Evolutionary conservation across 2,888 invertebrate genomes (phyloP).

Genomic region (Stramonita haemastoma): DNA sequence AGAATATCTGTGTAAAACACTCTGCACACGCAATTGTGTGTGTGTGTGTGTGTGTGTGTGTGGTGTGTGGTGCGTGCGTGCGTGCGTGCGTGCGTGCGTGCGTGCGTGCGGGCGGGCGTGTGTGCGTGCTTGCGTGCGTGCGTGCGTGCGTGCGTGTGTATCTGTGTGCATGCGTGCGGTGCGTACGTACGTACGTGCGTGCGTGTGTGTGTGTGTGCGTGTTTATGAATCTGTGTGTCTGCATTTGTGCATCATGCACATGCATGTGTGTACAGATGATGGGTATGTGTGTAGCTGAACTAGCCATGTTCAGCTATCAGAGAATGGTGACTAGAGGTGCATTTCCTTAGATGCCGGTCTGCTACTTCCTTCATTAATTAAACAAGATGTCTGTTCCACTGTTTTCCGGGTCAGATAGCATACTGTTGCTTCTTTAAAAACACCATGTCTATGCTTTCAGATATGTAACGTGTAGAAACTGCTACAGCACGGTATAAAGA

Average conservation of each 20-base stretch:
- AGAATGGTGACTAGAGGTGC: background rate
- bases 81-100: conserved; percentile 17
- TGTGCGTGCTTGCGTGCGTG: background rate
- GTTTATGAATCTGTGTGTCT: background rate
- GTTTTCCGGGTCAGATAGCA: no score
- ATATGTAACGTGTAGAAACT: background rate
- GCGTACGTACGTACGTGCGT: no score
- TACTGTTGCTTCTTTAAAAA: no score
- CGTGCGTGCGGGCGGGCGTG: conserved; percentile 7
- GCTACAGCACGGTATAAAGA: no score
- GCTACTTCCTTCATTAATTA: background rate
- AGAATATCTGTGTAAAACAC: no score
- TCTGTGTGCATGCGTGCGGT: background rate
- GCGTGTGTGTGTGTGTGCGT: no score
- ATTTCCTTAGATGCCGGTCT: background rate
- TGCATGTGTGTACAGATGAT: background rate
- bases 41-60: conserved; percentile 9
- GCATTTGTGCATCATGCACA: background rate
- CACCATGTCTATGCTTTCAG: background rate
- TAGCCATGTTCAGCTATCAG: background rate
- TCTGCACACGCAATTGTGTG: background rate
- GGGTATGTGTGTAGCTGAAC: background rate
- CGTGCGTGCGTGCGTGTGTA: background rate
- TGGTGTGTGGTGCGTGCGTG: conserved; percentile 8
- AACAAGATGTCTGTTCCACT: background rate